Percentiles rank a stretch among this genome's conserved stretches.
Evolutionary conservation across 2,888 invertebrate genomes (phyloP).

Genomic region (Rhamnusium bicolor): DNA sequence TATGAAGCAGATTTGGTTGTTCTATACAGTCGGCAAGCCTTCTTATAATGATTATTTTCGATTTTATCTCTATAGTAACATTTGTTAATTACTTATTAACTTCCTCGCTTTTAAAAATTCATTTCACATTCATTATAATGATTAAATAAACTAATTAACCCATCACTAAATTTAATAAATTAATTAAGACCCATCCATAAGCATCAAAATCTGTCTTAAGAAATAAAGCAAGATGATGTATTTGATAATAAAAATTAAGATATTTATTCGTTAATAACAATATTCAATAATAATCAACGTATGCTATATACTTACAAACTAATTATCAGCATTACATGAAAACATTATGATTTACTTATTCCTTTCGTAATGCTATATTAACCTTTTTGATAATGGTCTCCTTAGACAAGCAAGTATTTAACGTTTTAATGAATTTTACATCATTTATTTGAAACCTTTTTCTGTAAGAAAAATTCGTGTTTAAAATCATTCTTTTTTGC

Average conservation of each 20-base stretch:
- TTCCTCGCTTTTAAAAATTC: not conserved
- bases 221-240: not conserved
- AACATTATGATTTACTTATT: too few species aligned
- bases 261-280: too few species aligned
- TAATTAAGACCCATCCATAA: not conserved
- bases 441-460: too few species aligned
- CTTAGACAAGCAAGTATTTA: too few species aligned
- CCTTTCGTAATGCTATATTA: too few species aligned
- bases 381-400: too few species aligned
- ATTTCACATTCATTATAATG: not conserved
- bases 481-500: not conserved
- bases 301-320: too few species aligned
- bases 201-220: not conserved
- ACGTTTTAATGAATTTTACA: too few species aligned
- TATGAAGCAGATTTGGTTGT: not conserved
- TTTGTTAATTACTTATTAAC: not conserved
- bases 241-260: not conserved
- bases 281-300: too few species aligned
- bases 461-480: not conserved
- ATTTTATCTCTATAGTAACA: not conserved
- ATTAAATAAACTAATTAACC: not conserved
- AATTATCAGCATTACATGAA: too few species aligned
- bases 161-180: not conserved
- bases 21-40: not conserved
- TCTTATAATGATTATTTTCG: not conserved